Base-by-base conservation (phyloP, 35 echinoderm and acorn worm genomes). In the Heliocidaris tuberculata region DNA sequence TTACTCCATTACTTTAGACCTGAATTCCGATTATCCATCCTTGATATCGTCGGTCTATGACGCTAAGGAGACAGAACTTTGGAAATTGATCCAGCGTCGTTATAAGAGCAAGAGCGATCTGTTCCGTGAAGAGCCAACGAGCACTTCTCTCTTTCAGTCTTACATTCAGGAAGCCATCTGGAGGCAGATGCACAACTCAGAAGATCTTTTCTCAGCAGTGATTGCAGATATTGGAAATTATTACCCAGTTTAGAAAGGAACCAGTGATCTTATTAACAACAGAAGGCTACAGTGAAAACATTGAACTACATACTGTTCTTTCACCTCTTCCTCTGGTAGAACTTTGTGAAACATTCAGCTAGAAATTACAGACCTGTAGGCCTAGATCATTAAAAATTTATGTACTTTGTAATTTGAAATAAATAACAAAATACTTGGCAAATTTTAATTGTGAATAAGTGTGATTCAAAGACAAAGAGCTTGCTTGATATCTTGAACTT, bases 121-220 rank as follows among this genome's bases (percentile, higher is more conserved):
- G 15, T 89, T 35, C 32, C 5, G 87, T 5, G 30, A 89, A 13
- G 87, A 89, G 9, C 31, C 87, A 24, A 89, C 87, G 4, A 89
- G 87, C 47, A 48, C 47, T 32, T 89, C 87, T 17, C 87, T 89
- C 24, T 89, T 89, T 89, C 87, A 89, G 31, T 89, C 87, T 89
- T 89, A 89, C 19, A 48, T 89, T 3, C 87, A 89, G 47, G 87
- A 89, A 24, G 31, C 87, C 47, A 19, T 89, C 19, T 89, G 87
- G 87, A 89, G 87, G 10, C 87, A n/a, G 87, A 89, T 89, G 87
- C 16, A 31, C 47, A 24, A 78, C 27, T 78, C 87, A 0, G 87
- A 89, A 89, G 47, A 89, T 19, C 87, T 42, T 89, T 89, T 89
- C 32, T 89, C 87, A 13, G 47, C 13, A 17, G 31, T 89, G 87